phyloP scores from a whole-genome alignment of 1,140 invertebrate genomes.

The Mylabris phalerata region DNA sequence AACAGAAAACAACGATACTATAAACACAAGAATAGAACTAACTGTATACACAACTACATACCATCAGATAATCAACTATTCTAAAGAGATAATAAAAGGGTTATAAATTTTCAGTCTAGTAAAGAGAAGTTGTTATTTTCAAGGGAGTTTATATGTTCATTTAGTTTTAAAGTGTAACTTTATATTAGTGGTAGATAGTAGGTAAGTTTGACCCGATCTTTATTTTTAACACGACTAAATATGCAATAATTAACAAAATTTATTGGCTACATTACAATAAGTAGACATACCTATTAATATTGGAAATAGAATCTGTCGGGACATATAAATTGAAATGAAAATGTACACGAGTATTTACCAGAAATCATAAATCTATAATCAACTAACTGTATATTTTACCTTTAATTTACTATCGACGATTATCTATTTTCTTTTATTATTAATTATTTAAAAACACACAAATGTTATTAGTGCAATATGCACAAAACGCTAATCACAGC shows the following conservation, averaged over 20 bases:
- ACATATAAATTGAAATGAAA: not conserved
- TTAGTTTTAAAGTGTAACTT: not conserved
- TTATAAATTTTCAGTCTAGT: conserved; percentile 4
- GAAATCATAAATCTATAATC: too few species aligned
- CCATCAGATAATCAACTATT: conserved; percentile 17
- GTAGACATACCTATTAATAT: not conserved
- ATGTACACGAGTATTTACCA: too few species aligned
- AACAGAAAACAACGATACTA: too few species aligned
- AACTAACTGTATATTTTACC: not conserved
- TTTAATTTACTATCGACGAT: not conserved
- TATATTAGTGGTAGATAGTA: not conserved
- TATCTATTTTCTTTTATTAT: too few species aligned
- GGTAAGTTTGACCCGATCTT: not conserved
- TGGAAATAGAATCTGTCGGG: not conserved
- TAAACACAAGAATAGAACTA: too few species aligned
- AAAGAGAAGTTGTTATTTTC: conserved; percentile 1
- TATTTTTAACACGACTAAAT: too few species aligned
- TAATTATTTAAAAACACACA: too few species aligned
- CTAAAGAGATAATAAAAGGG: conserved; percentile 18
- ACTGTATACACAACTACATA: not conserved
- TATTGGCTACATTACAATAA: conserved; percentile 1
- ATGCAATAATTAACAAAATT: not conserved
- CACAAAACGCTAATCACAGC: conserved; percentile 9
- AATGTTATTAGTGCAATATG: conserved; percentile 4
- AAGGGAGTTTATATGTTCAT: not conserved